Conservation (phyloP, 2,888 invertebrate species). For the Oxystoma pomonae region DNA sequence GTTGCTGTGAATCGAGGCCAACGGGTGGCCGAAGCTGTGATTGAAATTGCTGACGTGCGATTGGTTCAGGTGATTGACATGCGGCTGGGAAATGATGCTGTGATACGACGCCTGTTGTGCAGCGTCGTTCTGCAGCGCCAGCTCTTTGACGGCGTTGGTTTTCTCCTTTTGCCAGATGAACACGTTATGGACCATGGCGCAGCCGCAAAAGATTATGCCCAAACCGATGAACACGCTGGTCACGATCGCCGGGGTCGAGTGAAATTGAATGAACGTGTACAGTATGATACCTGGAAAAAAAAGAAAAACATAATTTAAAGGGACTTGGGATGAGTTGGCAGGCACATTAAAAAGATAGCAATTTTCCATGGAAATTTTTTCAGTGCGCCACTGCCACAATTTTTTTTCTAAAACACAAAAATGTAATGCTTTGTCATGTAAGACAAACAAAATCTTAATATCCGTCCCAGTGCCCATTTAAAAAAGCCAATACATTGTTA, state of each 20-base stretch:
- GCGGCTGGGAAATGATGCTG: slow-evolving; percentile 35
- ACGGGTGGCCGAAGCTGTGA: slow-evolving; percentile 42
- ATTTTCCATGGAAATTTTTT: too few species aligned
- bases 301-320: too few species aligned
- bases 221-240: slow-evolving; percentile 88
- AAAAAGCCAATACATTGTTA: too few species aligned
- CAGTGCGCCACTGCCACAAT: too few species aligned
- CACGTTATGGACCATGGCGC: slow-evolving; percentile 91
- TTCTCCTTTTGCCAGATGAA: slow-evolving; percentile 93
- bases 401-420: too few species aligned
- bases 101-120: slow-evolving; percentile 38
- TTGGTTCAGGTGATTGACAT: slow-evolving; percentile 36
- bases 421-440: too few species aligned
- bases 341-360: too few species aligned
- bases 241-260: slow-evolving; percentile 86
- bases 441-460: too few species aligned
- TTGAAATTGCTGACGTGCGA: slow-evolving; percentile 43
- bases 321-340: too few species aligned
- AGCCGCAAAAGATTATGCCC: slow-evolving; percentile 87
- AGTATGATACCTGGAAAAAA: slow-evolving; percentile 76
- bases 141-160: slow-evolving; percentile 73
- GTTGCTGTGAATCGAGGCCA: slow-evolving; percentile 40
- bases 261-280: slow-evolving; percentile 89
- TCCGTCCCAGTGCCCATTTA: too few species aligned
- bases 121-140: slow-evolving; percentile 41